phyloP scores from a whole-genome alignment of 2,888 invertebrate species.

The Cryptus viduatorius region DNA sequence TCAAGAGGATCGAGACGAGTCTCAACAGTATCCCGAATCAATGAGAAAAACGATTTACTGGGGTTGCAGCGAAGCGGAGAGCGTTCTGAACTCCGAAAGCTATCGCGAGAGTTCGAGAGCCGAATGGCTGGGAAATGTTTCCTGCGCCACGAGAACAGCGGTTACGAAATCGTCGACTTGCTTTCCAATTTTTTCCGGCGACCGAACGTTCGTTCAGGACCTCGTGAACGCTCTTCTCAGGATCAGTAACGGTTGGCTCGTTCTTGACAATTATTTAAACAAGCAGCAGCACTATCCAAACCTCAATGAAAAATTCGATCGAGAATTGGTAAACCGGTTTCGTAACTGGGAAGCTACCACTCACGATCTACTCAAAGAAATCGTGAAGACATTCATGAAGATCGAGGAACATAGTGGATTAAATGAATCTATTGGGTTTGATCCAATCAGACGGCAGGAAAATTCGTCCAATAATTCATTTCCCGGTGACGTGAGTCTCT shows the following conservation, averaged over 20 bases:
- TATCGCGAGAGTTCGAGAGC: slow-evolving; percentile 70
- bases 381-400: slow-evolving; percentile 76
- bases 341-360: slow-evolving; percentile 79
- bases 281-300: slow-evolving; percentile 80
- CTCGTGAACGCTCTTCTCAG: slow-evolving; percentile 79
- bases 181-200: slow-evolving; percentile 79
- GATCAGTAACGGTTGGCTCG: slow-evolving; percentile 81
- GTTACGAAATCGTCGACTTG: slow-evolving; percentile 80
- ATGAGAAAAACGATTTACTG: slow-evolving; percentile 78
- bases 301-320: slow-evolving; percentile 76
- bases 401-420: slow-evolving; percentile 71
- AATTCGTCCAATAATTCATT: slow-evolving; percentile 73
- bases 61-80: slow-evolving; percentile 81
- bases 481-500: slow-evolving; percentile 81
- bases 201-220: slow-evolving; percentile 77
- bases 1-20: slow-evolving; percentile 59
- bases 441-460: slow-evolving; percentile 64
- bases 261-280: slow-evolving; percentile 82
- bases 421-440: slow-evolving; percentile 33
- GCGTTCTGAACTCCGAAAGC: slow-evolving; percentile 71
- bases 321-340: slow-evolving; percentile 75
- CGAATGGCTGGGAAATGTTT: slow-evolving; percentile 76
- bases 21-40: slow-evolving; percentile 75
- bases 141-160: slow-evolving; percentile 79
- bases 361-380: slow-evolving; percentile 75